A percentile compares a stretch with the other conserved stretches of the same genome.
Evolutionary conservation across 2,888 invertebrate genomes (phyloP).

Genomic region (Heliconius hortense): DNA sequence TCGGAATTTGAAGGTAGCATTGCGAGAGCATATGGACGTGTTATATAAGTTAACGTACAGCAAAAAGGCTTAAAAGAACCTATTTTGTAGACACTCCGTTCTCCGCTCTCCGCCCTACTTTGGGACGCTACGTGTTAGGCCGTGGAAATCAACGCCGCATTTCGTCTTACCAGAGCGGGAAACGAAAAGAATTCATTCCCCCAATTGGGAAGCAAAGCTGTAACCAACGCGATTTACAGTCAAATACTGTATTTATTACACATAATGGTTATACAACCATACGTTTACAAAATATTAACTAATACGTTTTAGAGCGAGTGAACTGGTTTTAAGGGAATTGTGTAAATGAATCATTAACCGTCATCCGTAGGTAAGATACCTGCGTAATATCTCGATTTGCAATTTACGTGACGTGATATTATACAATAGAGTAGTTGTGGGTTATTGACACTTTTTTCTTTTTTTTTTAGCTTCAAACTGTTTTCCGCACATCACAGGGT

Average conservation of each 20-base stretch:
- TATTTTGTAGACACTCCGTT: not conserved
- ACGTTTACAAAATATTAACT: not conserved
- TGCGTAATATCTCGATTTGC: slow-evolving; percentile 1
- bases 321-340: not conserved
- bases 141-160: not conserved
- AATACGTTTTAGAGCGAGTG: not conserved
- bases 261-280: not conserved
- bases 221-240: not conserved
- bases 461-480: not conserved
- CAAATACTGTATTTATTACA: not conserved
- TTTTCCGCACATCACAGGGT: not conserved
- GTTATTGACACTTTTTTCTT: not conserved
- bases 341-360: not conserved
- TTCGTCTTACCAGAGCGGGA: not conserved
- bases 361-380: not conserved
- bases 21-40: not conserved
- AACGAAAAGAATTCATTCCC: not conserved
- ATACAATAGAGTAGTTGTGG: not conserved
- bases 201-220: too few relatives aligned
- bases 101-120: not conserved
- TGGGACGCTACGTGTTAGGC: not conserved
- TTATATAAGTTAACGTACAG: too few relatives aligned
- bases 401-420: not conserved
- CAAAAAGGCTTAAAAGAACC: not conserved
- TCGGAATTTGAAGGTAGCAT: not conserved